Conservation (phyloP, 2,888 invertebrate species). For the Cataglyphis cursor region DNA sequence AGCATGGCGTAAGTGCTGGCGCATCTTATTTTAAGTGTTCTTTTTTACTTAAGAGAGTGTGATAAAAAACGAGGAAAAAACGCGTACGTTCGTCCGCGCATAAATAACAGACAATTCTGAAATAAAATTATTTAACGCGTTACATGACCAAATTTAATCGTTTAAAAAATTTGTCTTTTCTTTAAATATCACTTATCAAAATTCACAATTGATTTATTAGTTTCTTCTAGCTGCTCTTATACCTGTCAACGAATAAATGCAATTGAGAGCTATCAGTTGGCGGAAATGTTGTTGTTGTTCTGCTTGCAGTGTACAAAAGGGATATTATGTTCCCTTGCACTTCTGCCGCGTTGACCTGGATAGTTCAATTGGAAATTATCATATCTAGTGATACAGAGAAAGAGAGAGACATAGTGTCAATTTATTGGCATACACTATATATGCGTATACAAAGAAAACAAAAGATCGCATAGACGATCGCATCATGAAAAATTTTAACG, state of each 20-base stretch:
- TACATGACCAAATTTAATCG: not conserved
- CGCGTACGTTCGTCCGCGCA: not conserved
- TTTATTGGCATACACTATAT: not conserved
- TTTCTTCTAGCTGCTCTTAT: not conserved
- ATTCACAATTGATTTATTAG: not conserved
- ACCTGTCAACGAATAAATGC: slow-evolving; percentile 9
- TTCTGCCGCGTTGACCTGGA: slow-evolving; percentile 38
- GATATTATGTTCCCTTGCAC: slow-evolving; percentile 21
- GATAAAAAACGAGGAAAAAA: slow-evolving; percentile 33
- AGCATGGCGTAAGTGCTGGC: slow-evolving; percentile 88
- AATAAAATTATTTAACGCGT: not conserved
- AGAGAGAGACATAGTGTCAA: slow-evolving; percentile 5
- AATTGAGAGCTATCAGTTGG: slow-evolving; percentile 30
- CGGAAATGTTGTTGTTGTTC: slow-evolving; percentile 41
- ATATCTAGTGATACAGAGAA: not conserved
- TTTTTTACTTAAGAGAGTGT: slow-evolving; percentile 10
- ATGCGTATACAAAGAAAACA: not conserved
- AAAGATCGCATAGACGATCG: not conserved
- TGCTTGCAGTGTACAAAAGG: slow-evolving; percentile 14
- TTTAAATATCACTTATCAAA: not conserved
- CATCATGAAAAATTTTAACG: not conserved
- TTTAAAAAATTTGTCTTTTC: not conserved
- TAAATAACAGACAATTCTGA: not conserved
- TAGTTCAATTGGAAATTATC: slow-evolving; percentile 51
- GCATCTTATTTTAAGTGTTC: slow-evolving; percentile 4